Percentiles rank a stretch among this genome's conserved stretches.
Conservation (phyloP, 2,888 invertebrate genomes). For the Osmoderma eremita region DNA sequence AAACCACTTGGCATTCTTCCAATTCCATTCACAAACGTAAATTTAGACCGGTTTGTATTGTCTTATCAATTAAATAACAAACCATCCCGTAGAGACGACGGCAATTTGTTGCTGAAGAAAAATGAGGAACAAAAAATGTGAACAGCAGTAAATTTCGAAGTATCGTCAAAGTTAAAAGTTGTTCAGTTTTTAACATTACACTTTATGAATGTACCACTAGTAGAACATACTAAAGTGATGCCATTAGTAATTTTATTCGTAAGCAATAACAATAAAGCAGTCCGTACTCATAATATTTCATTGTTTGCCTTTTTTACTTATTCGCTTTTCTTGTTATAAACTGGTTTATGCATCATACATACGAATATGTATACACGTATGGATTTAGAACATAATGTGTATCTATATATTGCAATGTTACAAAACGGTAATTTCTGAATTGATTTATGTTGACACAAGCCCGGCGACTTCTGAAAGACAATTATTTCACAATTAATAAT, state of each 20-base stretch:
- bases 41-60: constrained; percentile 13
- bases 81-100: background rate
- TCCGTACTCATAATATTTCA: constrained; percentile 53
- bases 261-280: constrained; percentile 47
- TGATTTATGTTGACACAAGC: too few species aligned
- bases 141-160: background rate
- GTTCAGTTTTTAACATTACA: constrained; percentile 28
- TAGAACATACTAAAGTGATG: constrained; percentile 44
- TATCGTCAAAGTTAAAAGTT: constrained; percentile 21
- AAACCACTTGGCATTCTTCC: background rate
- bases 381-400: too few species aligned
- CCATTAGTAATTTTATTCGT: constrained; percentile 44
- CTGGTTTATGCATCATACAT: too few species aligned
- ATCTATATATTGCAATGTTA: too few species aligned
- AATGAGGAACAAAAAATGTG: constrained; percentile 10
- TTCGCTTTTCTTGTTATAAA: too few species aligned
- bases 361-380: too few species aligned
- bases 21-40: constrained; percentile 18
- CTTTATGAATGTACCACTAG: constrained; percentile 45
- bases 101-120: background rate
- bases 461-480: too few species aligned
- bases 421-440: too few species aligned
- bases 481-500: too few species aligned
- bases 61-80: constrained; percentile 9
- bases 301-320: constrained; percentile 40